Conservation (phyloP, 2,113 vertebrate genomes). For the Amblyopsis rosae region DNA sequence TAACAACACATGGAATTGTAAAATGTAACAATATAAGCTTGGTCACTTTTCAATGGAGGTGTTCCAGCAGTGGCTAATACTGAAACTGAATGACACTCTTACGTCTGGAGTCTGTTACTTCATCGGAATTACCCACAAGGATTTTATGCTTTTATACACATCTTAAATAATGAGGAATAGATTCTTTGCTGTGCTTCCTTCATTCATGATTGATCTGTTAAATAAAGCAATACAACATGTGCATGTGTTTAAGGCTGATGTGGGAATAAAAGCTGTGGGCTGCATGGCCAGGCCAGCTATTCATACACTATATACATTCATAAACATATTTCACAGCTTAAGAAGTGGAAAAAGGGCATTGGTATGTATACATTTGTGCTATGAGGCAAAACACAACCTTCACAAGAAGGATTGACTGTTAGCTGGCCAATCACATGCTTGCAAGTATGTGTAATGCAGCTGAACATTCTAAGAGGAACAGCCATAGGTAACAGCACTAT, state of each 20-base stretch:
- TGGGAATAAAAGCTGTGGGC: too few species aligned
- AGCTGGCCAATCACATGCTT: not conserved
- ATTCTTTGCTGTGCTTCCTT: too few species aligned
- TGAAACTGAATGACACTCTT: slow-evolving; percentile 8
- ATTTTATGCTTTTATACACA: not conserved
- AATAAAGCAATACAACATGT: too few species aligned
- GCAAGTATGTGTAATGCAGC: not conserved
- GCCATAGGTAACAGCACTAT: not conserved
- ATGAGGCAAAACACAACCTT: not conserved
- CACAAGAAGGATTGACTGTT: not conserved
- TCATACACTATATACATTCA: not conserved
- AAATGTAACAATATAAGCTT: slow-evolving; percentile 25
- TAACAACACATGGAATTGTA: not conserved
- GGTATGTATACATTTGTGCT: not conserved
- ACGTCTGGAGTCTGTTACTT: not conserved
- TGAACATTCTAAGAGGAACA: not conserved
- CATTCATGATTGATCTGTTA: too few species aligned
- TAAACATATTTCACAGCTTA: not conserved
- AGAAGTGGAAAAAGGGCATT: not conserved
- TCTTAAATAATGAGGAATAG: not conserved
- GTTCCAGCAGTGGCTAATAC: slow-evolving; percentile 20
- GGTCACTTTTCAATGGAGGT: slow-evolving; percentile 3
- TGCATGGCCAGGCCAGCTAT: not conserved
- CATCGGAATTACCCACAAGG: not conserved
- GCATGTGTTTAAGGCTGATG: too few species aligned